phyloP scores from a whole-genome alignment of 2,797 vertebrate species.

The Characodon lateralis region DNA sequence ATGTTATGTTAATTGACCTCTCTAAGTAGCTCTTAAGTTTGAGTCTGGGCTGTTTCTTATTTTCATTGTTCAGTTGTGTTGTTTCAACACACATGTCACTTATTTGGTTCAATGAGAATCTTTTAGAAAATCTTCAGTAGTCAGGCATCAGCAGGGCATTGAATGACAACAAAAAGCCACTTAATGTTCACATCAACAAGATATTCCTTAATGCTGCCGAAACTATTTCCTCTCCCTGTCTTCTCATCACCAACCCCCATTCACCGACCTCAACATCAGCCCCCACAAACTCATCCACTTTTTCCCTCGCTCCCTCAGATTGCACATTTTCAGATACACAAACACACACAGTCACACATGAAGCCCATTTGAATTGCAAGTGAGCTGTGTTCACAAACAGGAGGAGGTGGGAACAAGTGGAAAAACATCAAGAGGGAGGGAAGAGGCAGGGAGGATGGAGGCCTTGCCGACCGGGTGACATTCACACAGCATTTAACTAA shows the following conservation, averaged over 20 bases:
- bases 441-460: conserved; percentile 12
- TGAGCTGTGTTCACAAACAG: conserved; percentile 56
- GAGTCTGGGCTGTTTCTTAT: not conserved
- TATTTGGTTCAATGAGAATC: not conserved
- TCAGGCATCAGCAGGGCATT: not conserved
- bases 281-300: conserved; percentile 63
- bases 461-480: conserved; percentile 59
- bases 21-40: not conserved
- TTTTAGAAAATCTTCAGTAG: not conserved
- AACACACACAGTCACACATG: conserved; percentile 60
- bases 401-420: conserved; percentile 49
- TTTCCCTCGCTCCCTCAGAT: conserved; percentile 59
- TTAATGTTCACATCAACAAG: conserved; percentile 67
- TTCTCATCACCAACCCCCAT: conserved; percentile 59
- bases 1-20: not conserved
- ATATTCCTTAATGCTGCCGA: conserved; percentile 34
- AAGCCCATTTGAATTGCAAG: conserved; percentile 70
- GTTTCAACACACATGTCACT: conserved; percentile 2
- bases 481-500: conserved; percentile 57
- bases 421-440: conserved; percentile 25
- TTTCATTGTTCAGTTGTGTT: not conserved
- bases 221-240: conserved; percentile 39
- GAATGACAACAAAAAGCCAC: not conserved
- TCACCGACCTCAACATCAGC: conserved; percentile 61
- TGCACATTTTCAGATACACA: conserved; percentile 57